Base-by-base conservation (phyloP, 2,797 vertebrate species). In the Fistularia tabacaria region DNA sequence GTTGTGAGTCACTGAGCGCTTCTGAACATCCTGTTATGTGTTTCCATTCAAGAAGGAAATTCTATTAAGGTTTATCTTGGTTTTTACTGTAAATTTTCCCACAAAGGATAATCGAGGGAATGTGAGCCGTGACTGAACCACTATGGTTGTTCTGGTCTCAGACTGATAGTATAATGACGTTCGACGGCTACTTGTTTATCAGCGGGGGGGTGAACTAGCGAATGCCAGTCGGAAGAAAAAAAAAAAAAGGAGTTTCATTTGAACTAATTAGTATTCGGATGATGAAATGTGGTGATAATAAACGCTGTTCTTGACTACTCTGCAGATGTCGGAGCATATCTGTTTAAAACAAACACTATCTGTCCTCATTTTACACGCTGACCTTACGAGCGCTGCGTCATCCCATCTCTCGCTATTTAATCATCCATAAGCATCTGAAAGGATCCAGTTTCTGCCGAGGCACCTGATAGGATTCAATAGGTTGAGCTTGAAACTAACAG, bases 11-110 rank as follows among this genome's bases (percentile, higher is more conserved):
- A 64, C 25, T 25, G 37, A 79, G 78, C 77, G 69, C 74, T 77
- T 69, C 63, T 57, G 53, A 71, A 72, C 62, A 77, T 77, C 66
- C 66, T 45, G 38, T 74, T 74, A 50, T 51, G 59, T 56, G 48
- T 82, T 84, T 77, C 73, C 66, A 50, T 70, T 62, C 40, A 40
- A 70, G 63, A 4, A 8, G 81, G 74, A 85, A 88, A 89, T 85
- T 80, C 56, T 80, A 81, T 87, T 84, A 83, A 7, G 9, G 38
- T 74, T 84, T 80, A 88, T 89, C 85, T 79, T 25, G 25, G 39
- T 64, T 40, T 75, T 81, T 85, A 85, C 81, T 69, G 80, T 83
- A 77, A 83, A 75, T 75, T 53, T 66, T 42, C 70, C 76, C 74
- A 59, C 77, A 68, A 53, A 73, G 58, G 64, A 76, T 69, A 71